Evolutionary conservation across 37 sponge, comb jelly and placozoan species (phyloP), one percentile per base, ranked within the genome.

Genomic region (Ephydatia muelleri): DNA sequence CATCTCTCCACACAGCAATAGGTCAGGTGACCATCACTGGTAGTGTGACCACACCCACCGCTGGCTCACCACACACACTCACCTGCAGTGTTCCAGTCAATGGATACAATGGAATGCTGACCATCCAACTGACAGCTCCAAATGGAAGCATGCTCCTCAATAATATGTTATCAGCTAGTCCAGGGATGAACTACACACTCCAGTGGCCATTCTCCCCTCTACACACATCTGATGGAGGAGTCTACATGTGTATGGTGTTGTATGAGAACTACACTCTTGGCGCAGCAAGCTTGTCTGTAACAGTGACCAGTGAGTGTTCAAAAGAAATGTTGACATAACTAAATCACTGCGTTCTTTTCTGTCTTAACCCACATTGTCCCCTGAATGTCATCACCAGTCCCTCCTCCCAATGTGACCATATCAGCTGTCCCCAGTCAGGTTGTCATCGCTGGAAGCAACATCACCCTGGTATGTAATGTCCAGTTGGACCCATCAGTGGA

Each of bases 11-110:
- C 57, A 57, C 57, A 57, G 57, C 57, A 57, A 16, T 57, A 57
- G 57, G 57, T 57, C 9, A 4, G 9, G 16, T 57, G 57, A 16
- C 57, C 16, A 57, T 57, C 57, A 57, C 57, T 57, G 57, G 57
- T 57, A 57, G 57, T 57, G 57, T 14, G 57, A 57, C 19, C 57
- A 57, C 57, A 57, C 57, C 82, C 25, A 28, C 31, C 36, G 77
- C 88, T 81, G 88, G 88, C 31, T 43, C n/a, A 39, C n/a, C 77
- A 68, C 70, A 49, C 77, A 34, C 88, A 16, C 70, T 77, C 30
- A 81, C 65, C 25, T 87, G 88, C 43, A 82, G 27, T 76, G 74
- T 39, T 23, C 25, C 81, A 23, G 81, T 74, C 25, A 26, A 65
- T 16, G 81, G 13, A 74, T 65, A 23, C 74, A 65, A 40, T 72